Conservation (phyloP, 2,797 vertebrate species). For the Antrozous pallidus region DNA sequence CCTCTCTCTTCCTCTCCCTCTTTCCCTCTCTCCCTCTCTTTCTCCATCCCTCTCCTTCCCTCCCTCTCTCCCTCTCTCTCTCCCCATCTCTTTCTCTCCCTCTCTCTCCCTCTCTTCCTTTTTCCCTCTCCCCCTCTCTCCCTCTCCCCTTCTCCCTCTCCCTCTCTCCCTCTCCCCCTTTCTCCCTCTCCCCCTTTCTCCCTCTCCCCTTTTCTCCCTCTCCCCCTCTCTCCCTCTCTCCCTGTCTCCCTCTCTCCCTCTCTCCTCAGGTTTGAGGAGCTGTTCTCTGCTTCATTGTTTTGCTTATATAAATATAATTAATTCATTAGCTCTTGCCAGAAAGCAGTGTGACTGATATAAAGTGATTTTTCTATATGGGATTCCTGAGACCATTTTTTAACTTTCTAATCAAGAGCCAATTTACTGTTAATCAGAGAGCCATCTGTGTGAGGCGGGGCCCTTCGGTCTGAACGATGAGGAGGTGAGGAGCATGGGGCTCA, state of each 20-base stretch:
- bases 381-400: constrained; percentile 41
- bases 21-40: too few relatives aligned
- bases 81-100: too few relatives aligned
- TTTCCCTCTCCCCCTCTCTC: too few relatives aligned
- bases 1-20: not conserved
- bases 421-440: constrained; percentile 60
- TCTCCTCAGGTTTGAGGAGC: not conserved
- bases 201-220: not conserved
- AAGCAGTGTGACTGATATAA: constrained; percentile 56
- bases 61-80: too few relatives aligned
- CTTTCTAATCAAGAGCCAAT: constrained; percentile 56
- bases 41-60: too few relatives aligned
- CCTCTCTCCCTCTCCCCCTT: not conserved
- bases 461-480: constrained; percentile 14
- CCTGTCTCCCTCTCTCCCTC: too few relatives aligned
- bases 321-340: constrained; percentile 54
- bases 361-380: constrained; percentile 51
- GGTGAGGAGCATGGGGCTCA: not conserved
- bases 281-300: constrained; percentile 64
- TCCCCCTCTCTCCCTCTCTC: too few relatives aligned
- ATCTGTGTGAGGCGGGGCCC: constrained; percentile 43
- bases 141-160: not conserved
- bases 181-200: too few relatives aligned
- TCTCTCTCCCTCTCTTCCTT: too few relatives aligned
- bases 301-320: constrained; percentile 66